phyloP scores from a whole-genome alignment of 2,888 invertebrate species.

The Netelia virgata region DNA sequence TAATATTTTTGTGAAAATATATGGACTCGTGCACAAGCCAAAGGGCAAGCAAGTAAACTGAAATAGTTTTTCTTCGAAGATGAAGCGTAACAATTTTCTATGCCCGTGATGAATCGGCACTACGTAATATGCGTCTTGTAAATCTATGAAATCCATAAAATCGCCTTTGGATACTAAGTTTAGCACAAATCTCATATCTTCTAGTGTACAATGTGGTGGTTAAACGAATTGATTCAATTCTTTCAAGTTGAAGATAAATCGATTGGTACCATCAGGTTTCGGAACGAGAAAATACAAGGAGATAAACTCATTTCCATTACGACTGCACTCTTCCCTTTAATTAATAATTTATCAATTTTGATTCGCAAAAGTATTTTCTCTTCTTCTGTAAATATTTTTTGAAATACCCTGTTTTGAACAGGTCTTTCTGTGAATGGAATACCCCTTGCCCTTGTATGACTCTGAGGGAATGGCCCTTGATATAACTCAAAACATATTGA shows the following conservation, averaged over 20 bases:
- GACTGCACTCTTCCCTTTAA: conserved; percentile 1
- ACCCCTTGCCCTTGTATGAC: too few species aligned
- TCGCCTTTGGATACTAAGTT: background rate
- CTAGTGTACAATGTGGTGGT: conserved; percentile 27
- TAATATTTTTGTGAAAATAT: conserved; percentile 68
- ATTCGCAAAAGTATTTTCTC: conserved; percentile 9
- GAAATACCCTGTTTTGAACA: conserved; percentile 20
- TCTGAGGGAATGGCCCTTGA: conserved; percentile 30
- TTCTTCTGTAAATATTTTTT: background rate
- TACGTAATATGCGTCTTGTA: conserved; percentile 19
- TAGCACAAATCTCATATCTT: conserved; percentile 24
- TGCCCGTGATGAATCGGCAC: conserved; percentile 51
- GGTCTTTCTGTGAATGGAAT: conserved; percentile 39
- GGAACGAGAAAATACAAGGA: conserved; percentile 5
- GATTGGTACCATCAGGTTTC: conserved; percentile 14
- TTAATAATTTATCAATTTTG: conserved; percentile 15
- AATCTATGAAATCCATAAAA: conserved; percentile 17
- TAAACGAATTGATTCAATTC: conserved; percentile 20
- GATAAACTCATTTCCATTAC: background rate
- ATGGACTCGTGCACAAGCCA: conserved; percentile 61
- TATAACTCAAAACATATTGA: conserved; percentile 29
- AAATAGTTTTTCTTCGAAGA: conserved; percentile 61
- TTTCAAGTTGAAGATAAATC: conserved; percentile 20
- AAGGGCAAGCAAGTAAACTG: conserved; percentile 70
- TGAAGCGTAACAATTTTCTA: conserved; percentile 66